phyloP scores from a whole-genome alignment of 1,140 invertebrate genomes.

The Conopomorpha cramerella region DNA sequence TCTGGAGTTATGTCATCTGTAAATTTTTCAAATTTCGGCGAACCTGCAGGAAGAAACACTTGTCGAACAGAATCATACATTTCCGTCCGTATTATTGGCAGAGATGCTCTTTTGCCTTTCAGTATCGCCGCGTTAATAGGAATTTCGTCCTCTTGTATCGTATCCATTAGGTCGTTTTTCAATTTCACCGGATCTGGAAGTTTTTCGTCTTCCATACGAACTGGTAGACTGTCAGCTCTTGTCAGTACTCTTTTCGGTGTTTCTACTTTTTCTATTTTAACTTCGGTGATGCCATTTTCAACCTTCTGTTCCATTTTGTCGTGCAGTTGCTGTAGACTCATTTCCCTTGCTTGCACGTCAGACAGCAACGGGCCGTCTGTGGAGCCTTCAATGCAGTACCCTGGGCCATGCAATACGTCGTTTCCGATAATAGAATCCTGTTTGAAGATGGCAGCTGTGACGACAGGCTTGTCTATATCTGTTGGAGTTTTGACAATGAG shows the following conservation, averaged over 20 bases:
- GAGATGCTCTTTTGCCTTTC: constrained; percentile 42
- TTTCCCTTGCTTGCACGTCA: constrained; percentile 52
- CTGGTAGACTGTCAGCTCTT: constrained; percentile 40
- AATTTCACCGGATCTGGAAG: constrained; percentile 8
- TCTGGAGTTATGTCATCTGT: constrained; percentile 45
- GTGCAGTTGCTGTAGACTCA: constrained; percentile 47
- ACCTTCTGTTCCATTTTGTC: constrained; percentile 43
- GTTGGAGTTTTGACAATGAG: constrained; percentile 50
- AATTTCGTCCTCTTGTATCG: constrained; percentile 37
- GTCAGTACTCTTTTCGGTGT: constrained; percentile 29
- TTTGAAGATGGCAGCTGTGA: constrained; percentile 69
- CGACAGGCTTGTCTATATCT: constrained; percentile 66
- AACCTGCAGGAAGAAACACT: constrained; percentile 28
- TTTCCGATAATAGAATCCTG: constrained; percentile 61
- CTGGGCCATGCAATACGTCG: constrained; percentile 42
- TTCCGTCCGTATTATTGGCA: constrained; percentile 45
- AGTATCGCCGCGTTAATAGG: constrained; percentile 18
- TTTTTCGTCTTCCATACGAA: constrained; percentile 33
- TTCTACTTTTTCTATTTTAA: constrained; percentile 34
- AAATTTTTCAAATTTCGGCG: constrained; percentile 52
- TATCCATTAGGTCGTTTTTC: constrained; percentile 26
- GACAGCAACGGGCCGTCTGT: constrained; percentile 53
- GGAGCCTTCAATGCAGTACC: constrained; percentile 54
- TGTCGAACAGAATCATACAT: constrained; percentile 48
- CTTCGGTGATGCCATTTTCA: constrained; percentile 42